Conservation (phyloP, 2,113 vertebrate genomes). For the Solea senegalensis region DNA sequence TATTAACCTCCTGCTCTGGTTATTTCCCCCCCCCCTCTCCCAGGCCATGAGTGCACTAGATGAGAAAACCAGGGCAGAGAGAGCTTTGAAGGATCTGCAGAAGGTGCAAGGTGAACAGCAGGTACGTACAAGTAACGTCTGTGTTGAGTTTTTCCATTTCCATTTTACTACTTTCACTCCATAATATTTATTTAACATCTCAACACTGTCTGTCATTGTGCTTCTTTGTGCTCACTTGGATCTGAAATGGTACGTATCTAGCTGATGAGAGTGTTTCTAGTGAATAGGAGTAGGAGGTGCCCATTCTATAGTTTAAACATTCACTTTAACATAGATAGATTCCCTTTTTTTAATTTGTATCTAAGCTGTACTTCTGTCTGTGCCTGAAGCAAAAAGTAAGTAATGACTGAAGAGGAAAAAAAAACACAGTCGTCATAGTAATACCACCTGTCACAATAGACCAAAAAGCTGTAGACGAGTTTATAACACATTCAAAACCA, state of each 20-base stretch:
- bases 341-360: no score
- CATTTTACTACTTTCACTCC: not conserved
- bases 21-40: not conserved
- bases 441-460: no score
- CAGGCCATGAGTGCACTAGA: slow-evolving; percentile 90
- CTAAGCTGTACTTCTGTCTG: no score
- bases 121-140: slow-evolving; percentile 68
- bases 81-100: slow-evolving; percentile 86
- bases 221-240: slow-evolving; percentile 61
- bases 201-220: slow-evolving; percentile 35
- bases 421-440: no score
- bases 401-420: no score
- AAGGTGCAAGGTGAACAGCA: slow-evolving; percentile 85
- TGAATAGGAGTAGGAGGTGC: not conserved
- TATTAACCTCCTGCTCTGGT: not conserved
- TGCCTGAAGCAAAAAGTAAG: no score
- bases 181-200: not conserved
- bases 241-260: slow-evolving; percentile 62
- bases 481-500: no score
- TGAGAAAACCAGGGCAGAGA: slow-evolving; percentile 88
- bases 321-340: not conserved
- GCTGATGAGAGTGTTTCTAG: not conserved
- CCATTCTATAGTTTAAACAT: not conserved
- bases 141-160: not conserved
- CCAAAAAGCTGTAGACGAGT: no score